Percentiles rank a stretch among this genome's conserved stretches.
phyloP scores from a whole-genome alignment of 2,113 vertebrate species.

The Apaloderma vittatum region DNA sequence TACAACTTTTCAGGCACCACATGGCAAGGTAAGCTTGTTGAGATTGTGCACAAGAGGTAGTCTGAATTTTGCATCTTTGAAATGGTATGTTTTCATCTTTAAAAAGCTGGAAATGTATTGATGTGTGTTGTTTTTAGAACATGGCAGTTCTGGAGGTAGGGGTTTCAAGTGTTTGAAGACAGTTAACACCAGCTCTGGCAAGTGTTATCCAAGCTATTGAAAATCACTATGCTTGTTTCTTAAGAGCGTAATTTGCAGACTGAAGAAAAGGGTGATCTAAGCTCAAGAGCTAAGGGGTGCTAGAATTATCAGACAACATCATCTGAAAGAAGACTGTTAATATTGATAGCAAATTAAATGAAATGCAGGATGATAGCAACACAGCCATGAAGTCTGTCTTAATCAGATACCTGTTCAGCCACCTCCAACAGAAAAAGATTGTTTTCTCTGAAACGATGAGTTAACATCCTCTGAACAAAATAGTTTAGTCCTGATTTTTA shows the following conservation, averaged over 20 bases:
- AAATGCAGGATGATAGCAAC: neutral
- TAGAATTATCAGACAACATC: neutral
- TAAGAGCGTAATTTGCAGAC: neutral
- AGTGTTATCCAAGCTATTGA: neutral
- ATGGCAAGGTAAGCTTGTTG: neutral
- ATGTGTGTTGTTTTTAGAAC: neutral
- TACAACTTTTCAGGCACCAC: neutral
- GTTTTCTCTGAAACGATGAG: neutral
- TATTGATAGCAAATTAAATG: neutral
- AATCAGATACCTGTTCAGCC: neutral
- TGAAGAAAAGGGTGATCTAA: neutral
- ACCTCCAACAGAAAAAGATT: constrained; percentile 1
- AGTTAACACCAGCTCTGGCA: neutral
- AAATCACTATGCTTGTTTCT: neutral
- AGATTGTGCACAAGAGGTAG: neutral
- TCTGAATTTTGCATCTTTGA: neutral
- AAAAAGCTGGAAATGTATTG: neutral
- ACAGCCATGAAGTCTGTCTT: neutral
- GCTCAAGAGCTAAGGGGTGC: neutral
- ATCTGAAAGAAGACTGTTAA: neutral
- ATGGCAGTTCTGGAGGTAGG: neutral
- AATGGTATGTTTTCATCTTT: neutral
- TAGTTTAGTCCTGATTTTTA: neutral
- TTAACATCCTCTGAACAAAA: constrained; percentile 11
- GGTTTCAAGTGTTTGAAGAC: neutral